Evolutionary conservation across 2,888 invertebrate genomes (phyloP).

Genomic region (Gibbula magus): DNA sequence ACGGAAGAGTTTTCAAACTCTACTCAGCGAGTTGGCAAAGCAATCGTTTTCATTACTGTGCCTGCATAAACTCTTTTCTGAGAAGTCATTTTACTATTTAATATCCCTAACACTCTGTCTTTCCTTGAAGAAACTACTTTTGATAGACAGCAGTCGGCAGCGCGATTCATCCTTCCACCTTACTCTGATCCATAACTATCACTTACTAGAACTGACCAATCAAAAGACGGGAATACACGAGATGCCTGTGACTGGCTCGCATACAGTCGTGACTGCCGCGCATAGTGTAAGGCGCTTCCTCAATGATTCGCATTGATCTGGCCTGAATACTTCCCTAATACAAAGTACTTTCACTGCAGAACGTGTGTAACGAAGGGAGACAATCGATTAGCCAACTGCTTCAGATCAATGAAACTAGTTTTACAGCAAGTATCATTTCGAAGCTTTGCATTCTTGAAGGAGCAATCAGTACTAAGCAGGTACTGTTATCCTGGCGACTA

Average conservation of each 20-base stretch:
- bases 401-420: no score
- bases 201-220: not conserved
- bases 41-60: not conserved
- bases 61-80: not conserved
- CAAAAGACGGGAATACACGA: not conserved
- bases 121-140: conserved; percentile 3
- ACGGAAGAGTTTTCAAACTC: not conserved
- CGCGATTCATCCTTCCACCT: conserved; percentile 9
- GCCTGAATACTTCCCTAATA: not conserved
- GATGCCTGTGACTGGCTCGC: conserved; percentile 14
- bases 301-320: conserved; percentile 10
- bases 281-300: not conserved
- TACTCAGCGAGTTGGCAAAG: not conserved
- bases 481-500: no score
- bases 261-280: not conserved
- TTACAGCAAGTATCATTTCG: no score
- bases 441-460: no score
- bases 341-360: no score
- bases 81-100: not conserved
- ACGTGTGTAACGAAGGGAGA: no score
- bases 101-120: not conserved
- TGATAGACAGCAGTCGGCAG: not conserved
- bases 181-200: not conserved
- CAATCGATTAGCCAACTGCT: no score
- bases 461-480: no score